Evolutionary conservation across 2,113 vertebrate species (phyloP).

Genomic region (pig (Sus scrofa)): DNA sequence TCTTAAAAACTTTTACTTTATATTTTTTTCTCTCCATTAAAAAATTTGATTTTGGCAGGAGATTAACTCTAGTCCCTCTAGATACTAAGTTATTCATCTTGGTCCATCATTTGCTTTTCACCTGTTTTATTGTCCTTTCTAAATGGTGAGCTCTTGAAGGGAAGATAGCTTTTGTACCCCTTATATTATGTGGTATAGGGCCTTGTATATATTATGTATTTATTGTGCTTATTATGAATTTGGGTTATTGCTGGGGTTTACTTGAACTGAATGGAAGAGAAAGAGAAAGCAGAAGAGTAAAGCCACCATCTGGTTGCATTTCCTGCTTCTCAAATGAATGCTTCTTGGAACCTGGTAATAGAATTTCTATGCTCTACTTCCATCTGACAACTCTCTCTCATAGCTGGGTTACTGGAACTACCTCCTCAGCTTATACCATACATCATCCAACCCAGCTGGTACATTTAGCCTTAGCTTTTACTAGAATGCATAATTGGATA

Average conservation of each 20-base stretch:
- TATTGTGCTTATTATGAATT: not conserved
- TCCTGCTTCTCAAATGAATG: conserved; percentile 1
- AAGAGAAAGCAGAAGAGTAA: conserved; percentile 1
- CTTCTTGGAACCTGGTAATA: not conserved
- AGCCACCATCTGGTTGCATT: not conserved
- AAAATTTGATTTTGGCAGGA: not conserved
- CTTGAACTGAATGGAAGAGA: not conserved
- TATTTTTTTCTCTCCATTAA: not conserved
- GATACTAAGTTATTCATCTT: not conserved
- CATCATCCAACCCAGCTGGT: not conserved
- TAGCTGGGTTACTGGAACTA: not conserved
- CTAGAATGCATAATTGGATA: conserved; percentile 42
- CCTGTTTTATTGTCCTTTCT: not conserved
- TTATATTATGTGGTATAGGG: not conserved
- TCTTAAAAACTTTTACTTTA: conserved; percentile 36
- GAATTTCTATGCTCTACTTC: conserved; percentile 9
- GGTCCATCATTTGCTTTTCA: conserved; percentile 15
- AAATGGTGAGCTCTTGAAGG: conserved; percentile 29
- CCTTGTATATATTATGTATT: not conserved
- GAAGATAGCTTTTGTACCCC: not conserved
- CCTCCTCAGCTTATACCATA: not conserved
- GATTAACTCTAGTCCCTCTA: not conserved
- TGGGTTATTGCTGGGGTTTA: conserved; percentile 13
- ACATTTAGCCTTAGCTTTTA: conserved; percentile 14
- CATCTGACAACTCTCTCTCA: not conserved